Evolutionary conservation across 2,113 vertebrate genomes (phyloP), one percentile per base, ranked within the genome.

Genomic region (Syngnathus scovelli): DNA sequence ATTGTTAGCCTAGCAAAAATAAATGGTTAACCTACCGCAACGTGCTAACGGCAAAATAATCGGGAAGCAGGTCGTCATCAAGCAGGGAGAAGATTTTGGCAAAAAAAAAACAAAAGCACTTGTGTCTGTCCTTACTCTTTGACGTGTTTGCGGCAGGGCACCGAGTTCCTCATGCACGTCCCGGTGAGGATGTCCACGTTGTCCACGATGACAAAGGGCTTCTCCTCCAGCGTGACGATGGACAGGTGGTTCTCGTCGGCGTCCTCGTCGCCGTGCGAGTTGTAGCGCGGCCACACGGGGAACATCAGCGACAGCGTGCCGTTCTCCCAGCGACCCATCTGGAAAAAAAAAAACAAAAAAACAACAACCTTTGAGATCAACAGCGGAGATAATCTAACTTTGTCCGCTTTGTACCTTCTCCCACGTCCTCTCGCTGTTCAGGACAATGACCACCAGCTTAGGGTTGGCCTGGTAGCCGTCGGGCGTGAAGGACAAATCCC

Each of bases 261-360:
- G 19, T 97, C 96, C 7, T 92, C 93, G 65, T 98, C 95, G 0
- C 93, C 93, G 0, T 93, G 93, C 1, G 95, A 96, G 81, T 95
- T 98, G 77, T 94, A 98, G 68, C 97, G 80, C 0, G 97, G 97
- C 97, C 97, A 98, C 77, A 99, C 95, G 0, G 96, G 95, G 19
- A 98, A 97, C 85, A 94, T 94, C 68, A 98, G 83, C 46, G 89
- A 91, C 84, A 99, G 65, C 0, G 92, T 93, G 65, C 93, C 93
- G 72, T 98, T 98, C 81, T 98, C 96, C 97, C 96, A 99, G 56
- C 94, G 95, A 10, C 96, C 97, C 89, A 98, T 96, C 96, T 98
- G 89, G 1, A 74, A 16, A 74, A 11, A 75, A 52, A 76, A 68
- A n/a, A n/a, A n/a, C n/a, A n/a, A n/a, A n/a, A n/a, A n/a, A 76